A percentile compares a stretch with the other conserved stretches of the same genome.
phyloP scores from a whole-genome alignment of 2,888 invertebrate genomes.

The Cosmia trapezina region DNA sequence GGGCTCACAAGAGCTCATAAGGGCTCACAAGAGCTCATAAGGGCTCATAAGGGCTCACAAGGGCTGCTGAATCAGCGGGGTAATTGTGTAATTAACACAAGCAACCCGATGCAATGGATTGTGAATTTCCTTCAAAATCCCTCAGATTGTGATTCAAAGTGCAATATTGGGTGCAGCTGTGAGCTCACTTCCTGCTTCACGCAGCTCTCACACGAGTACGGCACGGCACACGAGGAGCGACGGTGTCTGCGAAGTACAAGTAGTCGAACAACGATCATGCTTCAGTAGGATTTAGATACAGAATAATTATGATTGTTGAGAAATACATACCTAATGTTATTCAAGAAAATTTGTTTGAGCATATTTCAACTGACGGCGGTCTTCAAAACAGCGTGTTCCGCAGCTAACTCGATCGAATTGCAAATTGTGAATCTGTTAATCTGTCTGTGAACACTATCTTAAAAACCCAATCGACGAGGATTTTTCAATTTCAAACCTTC shows the following conservation, averaged over 20 bases:
- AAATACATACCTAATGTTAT: neutral
- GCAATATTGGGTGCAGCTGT: neutral
- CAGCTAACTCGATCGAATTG: conserved; percentile 29
- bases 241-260: neutral
- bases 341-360: neutral
- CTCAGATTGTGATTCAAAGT: too few species aligned
- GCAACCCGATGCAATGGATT: neutral
- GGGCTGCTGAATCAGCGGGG: too few species aligned
- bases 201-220: neutral
- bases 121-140: neutral
- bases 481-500: neutral
- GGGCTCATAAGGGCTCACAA: too few species aligned
- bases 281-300: neutral
- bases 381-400: neutral
- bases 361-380: neutral
- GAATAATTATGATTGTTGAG: neutral
- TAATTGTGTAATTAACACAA: too few species aligned
- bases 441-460: conserved; percentile 21
- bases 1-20: too few species aligned
- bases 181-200: neutral
- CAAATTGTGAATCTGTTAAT: conserved; percentile 33
- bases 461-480: conserved; percentile 6
- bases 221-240: neutral
- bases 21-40: too few species aligned
- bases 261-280: neutral